Base-by-base conservation (phyloP, 2,888 invertebrate genomes). In the Sinotaia quadrata region DNA sequence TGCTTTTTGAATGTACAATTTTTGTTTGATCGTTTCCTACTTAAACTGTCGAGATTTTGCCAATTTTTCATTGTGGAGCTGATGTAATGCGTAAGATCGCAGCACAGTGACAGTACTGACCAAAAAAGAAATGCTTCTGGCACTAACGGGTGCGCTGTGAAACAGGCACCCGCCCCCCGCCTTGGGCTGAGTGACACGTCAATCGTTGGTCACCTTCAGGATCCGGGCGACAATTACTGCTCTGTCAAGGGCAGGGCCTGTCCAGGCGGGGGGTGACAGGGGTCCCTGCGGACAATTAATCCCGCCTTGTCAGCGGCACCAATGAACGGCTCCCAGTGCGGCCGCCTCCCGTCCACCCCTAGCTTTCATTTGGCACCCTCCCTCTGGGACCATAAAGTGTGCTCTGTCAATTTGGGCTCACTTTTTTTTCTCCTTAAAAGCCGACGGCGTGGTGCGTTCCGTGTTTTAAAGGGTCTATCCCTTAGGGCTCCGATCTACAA, bases 161-260 rank as follows among this genome's bases (percentile, higher is more conserved):
- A 36, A 34, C 51, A n/a, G 29, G 18, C 34, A 27, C 29, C 33
- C n/a, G 27, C 60, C 54, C 34, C 68, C 57, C 5, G 33, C 59
- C 21, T 54, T 21, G 62, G 41, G 2, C 33, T 66, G 72, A 72
- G 54, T 72, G 72, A 66, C 72, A 57, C 52, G 31, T 41, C 72
- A 72, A 72, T 72, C 72, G 65, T 29, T 65, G 44, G 57, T 54
- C 51, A 37, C 65, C 58, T 61, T 44, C 29, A 21, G 57, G 57
- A 62, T 58, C 44, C 54, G 31, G 62, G 47, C 33, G 12, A 69
- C 72, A 75, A 74, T 74, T 69, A 69, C 51, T 36, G 29, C 27
- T 41, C 72, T 74, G 75, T 74, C 74, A 75, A 54, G 70, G 71
- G 61, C 75, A 75, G 72, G 44, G 68, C 59, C 54, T 12, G 15